Conservation (phyloP, 1,140 invertebrate species). For the Drosophila rhopaloa region DNA sequence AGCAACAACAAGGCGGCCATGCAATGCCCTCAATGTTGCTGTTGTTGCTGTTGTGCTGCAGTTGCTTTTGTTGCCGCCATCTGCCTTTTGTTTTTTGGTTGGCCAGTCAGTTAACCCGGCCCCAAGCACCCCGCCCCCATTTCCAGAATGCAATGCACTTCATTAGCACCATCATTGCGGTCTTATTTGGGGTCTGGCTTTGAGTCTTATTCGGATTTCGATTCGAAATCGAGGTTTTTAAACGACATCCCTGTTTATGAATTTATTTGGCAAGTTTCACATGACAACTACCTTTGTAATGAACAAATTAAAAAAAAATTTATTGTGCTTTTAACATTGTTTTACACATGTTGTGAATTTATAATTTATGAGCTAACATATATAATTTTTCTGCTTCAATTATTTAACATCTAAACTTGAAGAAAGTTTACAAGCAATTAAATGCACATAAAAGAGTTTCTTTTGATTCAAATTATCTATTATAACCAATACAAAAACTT, state of each 20-base stretch:
- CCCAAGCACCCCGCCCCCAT: constrained; percentile 26
- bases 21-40: constrained; percentile 48
- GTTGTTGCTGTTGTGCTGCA: constrained; percentile 12
- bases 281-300: too few species aligned
- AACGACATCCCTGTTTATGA: neutral
- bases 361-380: too few species aligned
- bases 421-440: too few species aligned
- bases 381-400: too few species aligned
- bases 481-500: neutral
- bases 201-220: neutral
- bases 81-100: constrained; percentile 75
- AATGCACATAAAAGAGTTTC: too few species aligned
- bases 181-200: constrained; percentile 61
- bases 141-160: constrained; percentile 61
- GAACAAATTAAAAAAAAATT: too few species aligned
- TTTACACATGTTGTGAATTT: too few species aligned
- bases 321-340: too few species aligned
- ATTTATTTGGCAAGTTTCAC: neutral
- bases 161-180: constrained; percentile 71
- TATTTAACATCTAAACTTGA: too few species aligned
- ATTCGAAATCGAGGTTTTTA: neutral
- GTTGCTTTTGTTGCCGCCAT: constrained; percentile 1
- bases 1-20: constrained; percentile 53
- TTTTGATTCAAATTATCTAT: too few species aligned
- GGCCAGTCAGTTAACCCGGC: constrained; percentile 68